phyloP scores from a whole-genome alignment of 1,140 invertebrate genomes.

The Euwallacea fornicatus region DNA sequence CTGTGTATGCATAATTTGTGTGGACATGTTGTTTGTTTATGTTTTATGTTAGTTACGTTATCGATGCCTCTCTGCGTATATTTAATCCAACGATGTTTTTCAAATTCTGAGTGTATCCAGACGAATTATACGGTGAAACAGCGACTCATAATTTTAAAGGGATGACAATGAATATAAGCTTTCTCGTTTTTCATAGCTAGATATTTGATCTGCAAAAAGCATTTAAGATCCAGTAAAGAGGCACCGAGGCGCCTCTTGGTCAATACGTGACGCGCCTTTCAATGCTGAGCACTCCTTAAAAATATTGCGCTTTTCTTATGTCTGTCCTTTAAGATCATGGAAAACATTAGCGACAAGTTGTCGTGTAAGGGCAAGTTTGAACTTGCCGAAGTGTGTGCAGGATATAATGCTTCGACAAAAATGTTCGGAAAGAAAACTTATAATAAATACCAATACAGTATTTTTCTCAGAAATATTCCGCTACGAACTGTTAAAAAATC shows the following conservation, averaged over 20 bases:
- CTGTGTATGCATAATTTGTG: slow-evolving; percentile 20
- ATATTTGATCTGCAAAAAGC: slow-evolving; percentile 33
- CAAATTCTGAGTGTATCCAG: too few relatives aligned
- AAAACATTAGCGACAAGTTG: too few relatives aligned
- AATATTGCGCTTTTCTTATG: slow-evolving; percentile 1
- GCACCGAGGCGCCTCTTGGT: slow-evolving; percentile 33
- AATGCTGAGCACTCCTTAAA: slow-evolving; percentile 25
- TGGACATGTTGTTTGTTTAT: slow-evolving; percentile 18
- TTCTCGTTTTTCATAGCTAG: slow-evolving; percentile 26
- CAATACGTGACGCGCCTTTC: slow-evolving; percentile 35
- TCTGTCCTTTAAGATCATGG: not conserved
- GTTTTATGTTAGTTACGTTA: slow-evolving; percentile 20
- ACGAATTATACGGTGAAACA: too few relatives aligned
- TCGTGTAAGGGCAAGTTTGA: too few relatives aligned
- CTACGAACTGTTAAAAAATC: too few relatives aligned
- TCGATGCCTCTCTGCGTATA: slow-evolving; percentile 2
- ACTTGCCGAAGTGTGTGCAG: too few relatives aligned
- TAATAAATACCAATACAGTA: too few relatives aligned
- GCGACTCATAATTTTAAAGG: too few relatives aligned
- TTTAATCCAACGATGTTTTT: not conserved
- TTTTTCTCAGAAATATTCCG: too few relatives aligned
- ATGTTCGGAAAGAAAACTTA: too few relatives aligned
- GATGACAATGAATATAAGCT: not conserved
- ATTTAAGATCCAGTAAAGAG: slow-evolving; percentile 27
- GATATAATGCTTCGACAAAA: too few relatives aligned